These are phyloP conservation scores for Noctuana brunneofusca DNA, from an alignment of 2,888 invertebrate species.

Conservation along the genomic window DNA sequence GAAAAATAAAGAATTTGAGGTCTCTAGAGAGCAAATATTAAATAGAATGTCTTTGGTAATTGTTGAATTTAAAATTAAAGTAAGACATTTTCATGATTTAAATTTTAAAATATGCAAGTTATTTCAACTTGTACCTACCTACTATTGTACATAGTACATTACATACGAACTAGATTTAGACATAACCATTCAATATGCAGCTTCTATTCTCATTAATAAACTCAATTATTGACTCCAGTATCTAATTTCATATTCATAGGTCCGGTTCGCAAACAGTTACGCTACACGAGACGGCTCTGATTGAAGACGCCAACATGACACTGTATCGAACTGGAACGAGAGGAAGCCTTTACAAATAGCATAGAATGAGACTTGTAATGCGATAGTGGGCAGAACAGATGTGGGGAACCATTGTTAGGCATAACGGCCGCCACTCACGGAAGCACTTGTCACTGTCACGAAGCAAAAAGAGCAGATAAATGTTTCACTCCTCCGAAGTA, in stretches of 20 bases:
- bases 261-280: conserved; percentile 12
- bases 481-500: conserved; percentile 48
- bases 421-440: conserved; percentile 72
- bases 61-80: conserved; percentile 1
- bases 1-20: conserved; percentile 45
- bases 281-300: conserved; percentile 20
- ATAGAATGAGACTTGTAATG: conserved; percentile 63
- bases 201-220: conserved; percentile 38
- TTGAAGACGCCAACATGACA: conserved; percentile 54
- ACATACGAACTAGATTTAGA: neutral
- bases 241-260: conserved; percentile 27
- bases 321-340: conserved; percentile 60
- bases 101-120: no score
- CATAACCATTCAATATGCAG: neutral
- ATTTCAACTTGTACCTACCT: no score
- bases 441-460: conserved; percentile 76
- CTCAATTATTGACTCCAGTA: conserved; percentile 15
- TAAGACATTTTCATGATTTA: no score
- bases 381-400: conserved; percentile 64
- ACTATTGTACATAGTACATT: no score
- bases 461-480: conserved; percentile 60
- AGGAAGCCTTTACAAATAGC: conserved; percentile 75
- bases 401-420: conserved; percentile 69
- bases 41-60: neutral
- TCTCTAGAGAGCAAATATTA: conserved; percentile 40